phyloP scores from a whole-genome alignment of 1,140 invertebrate genomes.

The Lepidurus apus region DNA sequence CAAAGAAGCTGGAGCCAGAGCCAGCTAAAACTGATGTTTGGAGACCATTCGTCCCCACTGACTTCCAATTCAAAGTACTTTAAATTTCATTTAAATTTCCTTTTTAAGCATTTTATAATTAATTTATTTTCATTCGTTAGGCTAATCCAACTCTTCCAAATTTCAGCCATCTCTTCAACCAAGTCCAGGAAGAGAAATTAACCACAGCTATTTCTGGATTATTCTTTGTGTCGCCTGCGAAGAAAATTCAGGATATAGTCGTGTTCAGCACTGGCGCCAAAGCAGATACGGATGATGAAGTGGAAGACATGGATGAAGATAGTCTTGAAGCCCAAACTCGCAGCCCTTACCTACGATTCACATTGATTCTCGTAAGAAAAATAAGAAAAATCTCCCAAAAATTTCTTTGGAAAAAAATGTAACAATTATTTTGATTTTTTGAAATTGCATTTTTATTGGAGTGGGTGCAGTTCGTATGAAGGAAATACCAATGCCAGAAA shows the following conservation, averaged over 20 bases:
- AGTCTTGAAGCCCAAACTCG: neutral
- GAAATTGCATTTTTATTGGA: neutral
- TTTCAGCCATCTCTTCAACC: neutral
- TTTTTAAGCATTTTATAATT: neutral
- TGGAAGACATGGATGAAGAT: neutral
- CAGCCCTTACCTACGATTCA: neutral
- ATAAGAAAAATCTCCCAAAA: neutral
- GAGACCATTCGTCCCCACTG: neutral
- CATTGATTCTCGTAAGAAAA: neutral
- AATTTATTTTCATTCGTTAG: neutral
- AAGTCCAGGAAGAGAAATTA: neutral
- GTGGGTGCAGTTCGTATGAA: neutral
- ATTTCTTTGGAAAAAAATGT: neutral
- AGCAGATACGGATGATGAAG: neutral
- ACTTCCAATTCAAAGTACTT: conserved; percentile 2
- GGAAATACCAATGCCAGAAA: neutral
- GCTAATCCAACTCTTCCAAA: neutral
- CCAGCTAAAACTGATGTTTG: neutral
- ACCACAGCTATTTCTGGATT: neutral
- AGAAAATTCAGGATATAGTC: neutral
- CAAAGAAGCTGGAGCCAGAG: too few relatives aligned
- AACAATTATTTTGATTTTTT: neutral
- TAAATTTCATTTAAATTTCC: neutral
- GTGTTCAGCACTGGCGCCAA: neutral
- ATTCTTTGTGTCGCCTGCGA: neutral